Evolutionary conservation across 2,888 invertebrate species (phyloP), one percentile per base, ranked within the genome.

Genomic region (Tetragonula carbonaria): DNA sequence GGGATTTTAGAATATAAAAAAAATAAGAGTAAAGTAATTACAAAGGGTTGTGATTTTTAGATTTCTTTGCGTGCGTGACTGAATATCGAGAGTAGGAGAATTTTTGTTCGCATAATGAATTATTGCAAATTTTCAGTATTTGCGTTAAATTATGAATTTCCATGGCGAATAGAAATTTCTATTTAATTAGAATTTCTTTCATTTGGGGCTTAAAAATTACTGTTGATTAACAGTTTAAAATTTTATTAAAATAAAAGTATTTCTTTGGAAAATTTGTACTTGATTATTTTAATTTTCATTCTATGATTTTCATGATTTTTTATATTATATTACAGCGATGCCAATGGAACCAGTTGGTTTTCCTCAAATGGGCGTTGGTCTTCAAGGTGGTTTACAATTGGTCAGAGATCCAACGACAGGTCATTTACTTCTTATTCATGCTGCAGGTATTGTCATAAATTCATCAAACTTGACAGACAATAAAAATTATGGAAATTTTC

Each of bases 341-440:
- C 97, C 95, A 93, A 96, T 95, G 95, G 97, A 95, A 93, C 97
- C 97, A 81, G 96, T 97, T 82, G 98, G 98, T 81, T 97, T 97
- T 86, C 93, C 94, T 28, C 94, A 94, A 84, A 92, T 94, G 91
- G 93, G 94, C 57, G 92, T 94, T 65, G 94, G 94, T 68, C 92
- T 93, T 70, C 94, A 94, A 86, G 90, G 93, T 80, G 90, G 93
- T 28, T 84, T 93, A 95, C 98, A 98, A 95, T 96, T 98, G 92
- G 97, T 98, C 74, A 96, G 98, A 86, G 98, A 98, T 94, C 97
- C 98, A 53, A 96, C 97, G 38, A 97, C 97, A 5, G 98, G 98
- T 68, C 98, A 98, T 90, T 95, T 98, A 84, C 96, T 98, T 87
- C 96, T 98, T 86, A 95, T 98, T 90, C 97, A 98, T 68, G 96